Evolutionary conservation across 2,888 invertebrate genomes (phyloP).

Genomic region (Campoplex capitator): DNA sequence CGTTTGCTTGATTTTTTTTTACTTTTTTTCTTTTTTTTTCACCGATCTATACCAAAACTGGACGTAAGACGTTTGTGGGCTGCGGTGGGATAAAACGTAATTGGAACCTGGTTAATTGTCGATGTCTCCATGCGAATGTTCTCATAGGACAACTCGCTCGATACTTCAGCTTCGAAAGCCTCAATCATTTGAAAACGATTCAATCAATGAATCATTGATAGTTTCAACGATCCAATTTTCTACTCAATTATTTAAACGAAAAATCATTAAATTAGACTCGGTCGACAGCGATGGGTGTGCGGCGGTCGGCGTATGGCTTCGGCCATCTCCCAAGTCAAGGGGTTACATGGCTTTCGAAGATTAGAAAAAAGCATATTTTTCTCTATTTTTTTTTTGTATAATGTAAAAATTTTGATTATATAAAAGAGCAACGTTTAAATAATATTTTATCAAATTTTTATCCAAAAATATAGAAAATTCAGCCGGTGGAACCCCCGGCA

Average conservation of each 20-base stretch:
- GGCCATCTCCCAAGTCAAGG: background rate
- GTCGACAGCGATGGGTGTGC: background rate
- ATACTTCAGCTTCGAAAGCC: background rate
- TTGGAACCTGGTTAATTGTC: slow-evolving; percentile 48
- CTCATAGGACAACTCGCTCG: background rate
- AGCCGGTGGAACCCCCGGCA: no score
- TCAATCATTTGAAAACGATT: background rate
- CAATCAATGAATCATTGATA: background rate
- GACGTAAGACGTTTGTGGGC: slow-evolving; percentile 9
- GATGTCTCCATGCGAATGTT: slow-evolving; percentile 12
- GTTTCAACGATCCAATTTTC: background rate
- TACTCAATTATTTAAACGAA: background rate
- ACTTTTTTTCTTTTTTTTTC: slow-evolving; percentile 2
- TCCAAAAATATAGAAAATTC: no score
- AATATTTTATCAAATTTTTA: no score
- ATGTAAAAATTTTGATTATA: no score
- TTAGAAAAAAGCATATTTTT: no score
- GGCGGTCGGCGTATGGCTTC: background rate
- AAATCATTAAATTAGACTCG: background rate
- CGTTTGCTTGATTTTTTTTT: background rate
- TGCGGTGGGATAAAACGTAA: slow-evolving; percentile 33
- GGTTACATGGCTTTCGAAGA: no score
- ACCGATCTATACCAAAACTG: slow-evolving; percentile 49
- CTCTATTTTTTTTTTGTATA: no score
- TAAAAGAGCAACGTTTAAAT: no score